Conservation (phyloP, 2,888 invertebrate species). For the Gymnoscelis rufifasciata region DNA sequence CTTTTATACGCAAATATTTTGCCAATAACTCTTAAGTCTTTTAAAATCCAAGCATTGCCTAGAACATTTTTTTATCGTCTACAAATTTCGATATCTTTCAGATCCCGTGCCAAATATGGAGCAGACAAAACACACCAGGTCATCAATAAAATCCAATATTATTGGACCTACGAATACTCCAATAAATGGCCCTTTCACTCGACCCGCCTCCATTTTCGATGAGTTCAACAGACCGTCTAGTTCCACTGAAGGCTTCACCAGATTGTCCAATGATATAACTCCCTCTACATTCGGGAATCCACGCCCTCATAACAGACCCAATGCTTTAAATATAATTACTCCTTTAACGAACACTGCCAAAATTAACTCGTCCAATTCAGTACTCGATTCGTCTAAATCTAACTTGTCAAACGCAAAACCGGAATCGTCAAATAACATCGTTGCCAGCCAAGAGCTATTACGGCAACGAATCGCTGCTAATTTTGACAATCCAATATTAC, state of each 20-base stretch:
- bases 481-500: neutral
- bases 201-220: conserved; percentile 23
- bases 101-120: conserved; percentile 41
- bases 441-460: too few relatives aligned
- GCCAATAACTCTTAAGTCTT: too few relatives aligned
- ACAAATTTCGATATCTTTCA: conserved; percentile 26
- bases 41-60: too few relatives aligned
- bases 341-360: neutral
- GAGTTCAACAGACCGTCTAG: conserved; percentile 6
- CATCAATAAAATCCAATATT: conserved; percentile 3
- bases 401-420: too few relatives aligned
- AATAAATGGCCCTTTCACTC: conserved; percentile 1
- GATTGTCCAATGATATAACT: conserved; percentile 1
- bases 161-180: neutral
- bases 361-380: neutral
- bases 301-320: neutral
- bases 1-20: too few relatives aligned
- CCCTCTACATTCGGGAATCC: conserved; percentile 1
- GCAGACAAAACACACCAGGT: conserved; percentile 15
- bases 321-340: neutral
- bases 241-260: neutral
- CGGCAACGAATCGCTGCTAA: neutral
- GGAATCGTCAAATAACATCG: too few relatives aligned
- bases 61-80: too few relatives aligned
- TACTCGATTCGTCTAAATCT: neutral